Conservation (phyloP, 2,888 invertebrate species). For the Junonia oenone region DNA sequence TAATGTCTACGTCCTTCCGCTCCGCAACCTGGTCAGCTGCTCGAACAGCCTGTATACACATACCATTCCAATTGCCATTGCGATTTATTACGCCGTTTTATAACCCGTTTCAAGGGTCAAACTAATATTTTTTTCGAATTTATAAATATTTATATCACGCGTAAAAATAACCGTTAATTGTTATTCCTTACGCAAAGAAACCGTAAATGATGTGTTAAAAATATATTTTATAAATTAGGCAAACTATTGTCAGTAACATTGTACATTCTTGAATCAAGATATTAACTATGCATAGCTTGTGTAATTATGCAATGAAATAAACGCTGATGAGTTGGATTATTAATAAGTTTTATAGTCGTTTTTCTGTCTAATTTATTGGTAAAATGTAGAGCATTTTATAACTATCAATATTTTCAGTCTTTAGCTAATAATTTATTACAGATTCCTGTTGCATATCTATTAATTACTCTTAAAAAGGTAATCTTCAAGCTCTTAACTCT, state of each 20-base stretch:
- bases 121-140: not conserved
- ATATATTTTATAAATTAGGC: not conserved
- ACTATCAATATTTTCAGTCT: no score
- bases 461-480: not conserved
- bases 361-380: no score
- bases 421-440: no score
- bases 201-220: not conserved
- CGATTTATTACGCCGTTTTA: not conserved
- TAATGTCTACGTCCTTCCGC: constrained; percentile 6
- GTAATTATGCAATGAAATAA: not conserved
- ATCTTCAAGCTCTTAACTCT: not conserved
- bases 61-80: not conserved
- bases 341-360: not conserved
- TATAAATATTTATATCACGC: not conserved
- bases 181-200: not conserved
- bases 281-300: not conserved
- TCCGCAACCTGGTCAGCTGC: not conserved
- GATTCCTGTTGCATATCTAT: no score
- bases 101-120: not conserved
- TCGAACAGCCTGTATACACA: not conserved
- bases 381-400: no score
- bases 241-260: not conserved
- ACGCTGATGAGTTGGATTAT: not conserved
- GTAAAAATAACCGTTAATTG: not conserved
- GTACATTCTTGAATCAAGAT: not conserved